These are phyloP conservation scores for Parotocinclus haroldoi DNA, from an alignment of 2,797 vertebrate genomes.

Conservation along the genomic window DNA sequence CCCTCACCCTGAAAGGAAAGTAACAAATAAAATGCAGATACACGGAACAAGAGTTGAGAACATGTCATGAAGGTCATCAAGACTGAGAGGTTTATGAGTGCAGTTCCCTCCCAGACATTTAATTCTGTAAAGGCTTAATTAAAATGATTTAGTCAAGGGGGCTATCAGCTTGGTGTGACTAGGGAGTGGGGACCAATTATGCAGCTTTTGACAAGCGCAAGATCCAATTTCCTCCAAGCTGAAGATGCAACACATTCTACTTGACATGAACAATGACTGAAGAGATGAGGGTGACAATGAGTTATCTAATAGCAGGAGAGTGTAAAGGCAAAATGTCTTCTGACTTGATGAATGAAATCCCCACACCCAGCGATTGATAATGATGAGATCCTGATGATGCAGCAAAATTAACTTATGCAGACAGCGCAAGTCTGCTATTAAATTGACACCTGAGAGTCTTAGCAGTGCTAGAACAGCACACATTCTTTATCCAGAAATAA, in stretches of 20 bases:
- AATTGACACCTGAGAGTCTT: neutral
- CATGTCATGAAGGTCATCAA: constrained; percentile 24
- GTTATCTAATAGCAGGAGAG: constrained; percentile 12
- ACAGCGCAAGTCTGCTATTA: neutral
- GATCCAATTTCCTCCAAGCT: constrained; percentile 32
- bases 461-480: neutral
- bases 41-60: neutral
- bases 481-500: too few relatives aligned
- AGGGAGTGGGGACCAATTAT: constrained; percentile 30
- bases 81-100: neutral
- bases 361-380: neutral
- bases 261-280: constrained; percentile 13
- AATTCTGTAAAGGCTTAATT: constrained; percentile 43
- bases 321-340: constrained; percentile 5
- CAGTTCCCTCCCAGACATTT: constrained; percentile 26
- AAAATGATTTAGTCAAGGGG: constrained; percentile 41
- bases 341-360: neutral
- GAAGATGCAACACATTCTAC: constrained; percentile 14
- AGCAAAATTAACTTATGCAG: neutral
- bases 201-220: constrained; percentile 30
- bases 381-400: neutral
- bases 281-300: neutral
- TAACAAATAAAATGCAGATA: constrained; percentile 2
- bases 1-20: constrained; percentile 14
- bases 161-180: constrained; percentile 9